These are phyloP conservation scores for Triplophysa siluroides DNA, from an alignment of 2,113 vertebrate species.

Conservation along the genomic window DNA sequence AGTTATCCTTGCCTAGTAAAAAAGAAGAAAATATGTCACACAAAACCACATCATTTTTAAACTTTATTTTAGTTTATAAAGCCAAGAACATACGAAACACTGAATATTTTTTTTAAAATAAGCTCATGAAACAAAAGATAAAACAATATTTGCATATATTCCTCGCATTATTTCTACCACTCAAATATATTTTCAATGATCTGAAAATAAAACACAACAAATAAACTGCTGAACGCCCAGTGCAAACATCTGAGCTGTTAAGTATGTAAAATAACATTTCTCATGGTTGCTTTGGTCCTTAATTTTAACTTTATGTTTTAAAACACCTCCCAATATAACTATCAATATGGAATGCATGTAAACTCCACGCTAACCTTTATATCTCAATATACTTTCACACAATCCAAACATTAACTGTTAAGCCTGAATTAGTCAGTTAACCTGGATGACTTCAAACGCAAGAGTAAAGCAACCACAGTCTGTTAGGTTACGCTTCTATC, in stretches of 20 bases:
- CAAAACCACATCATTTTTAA: not conserved
- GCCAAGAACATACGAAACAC: constrained; percentile 23
- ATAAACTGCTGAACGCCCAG: not conserved
- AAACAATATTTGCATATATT: constrained; percentile 18
- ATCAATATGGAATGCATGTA: not conserved
- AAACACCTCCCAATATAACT: not conserved
- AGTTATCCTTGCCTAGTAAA: not conserved
- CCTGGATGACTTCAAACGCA: not conserved
- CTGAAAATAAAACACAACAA: constrained; percentile 4
- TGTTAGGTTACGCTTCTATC: not conserved
- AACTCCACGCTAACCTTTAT: not conserved
- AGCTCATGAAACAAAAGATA: not conserved
- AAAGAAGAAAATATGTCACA: not conserved
- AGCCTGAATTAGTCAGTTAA: not conserved
- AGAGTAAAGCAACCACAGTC: not conserved
- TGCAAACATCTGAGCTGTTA: constrained; percentile 8
- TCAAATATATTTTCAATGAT: not conserved
- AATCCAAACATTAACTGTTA: not conserved
- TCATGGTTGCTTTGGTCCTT: constrained; percentile 23
- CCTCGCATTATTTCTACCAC: not conserved
- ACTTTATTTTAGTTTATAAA: constrained; percentile 8
- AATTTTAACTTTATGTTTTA: not conserved
- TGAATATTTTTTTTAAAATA: not conserved
- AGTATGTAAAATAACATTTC: not conserved
- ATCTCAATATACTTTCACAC: constrained; percentile 4